phyloP scores from a whole-genome alignment of 2,113 vertebrate species.

The Fulmarus glacialis region DNA sequence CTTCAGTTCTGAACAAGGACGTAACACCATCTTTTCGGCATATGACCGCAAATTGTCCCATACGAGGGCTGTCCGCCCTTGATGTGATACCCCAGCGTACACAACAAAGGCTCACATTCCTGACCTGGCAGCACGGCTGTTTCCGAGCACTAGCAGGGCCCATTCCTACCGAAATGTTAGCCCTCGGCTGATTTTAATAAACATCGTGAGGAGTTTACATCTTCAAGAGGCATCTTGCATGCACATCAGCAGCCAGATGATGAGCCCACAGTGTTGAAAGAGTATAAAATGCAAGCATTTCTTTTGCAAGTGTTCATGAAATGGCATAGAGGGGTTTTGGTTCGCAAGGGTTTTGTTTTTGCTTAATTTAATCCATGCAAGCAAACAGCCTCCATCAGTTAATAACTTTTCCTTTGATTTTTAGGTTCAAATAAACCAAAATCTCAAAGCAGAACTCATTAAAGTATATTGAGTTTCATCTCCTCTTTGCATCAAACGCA shows the following conservation, averaged over 20 bases:
- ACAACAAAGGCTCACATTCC: not conserved
- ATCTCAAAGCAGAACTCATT: not conserved
- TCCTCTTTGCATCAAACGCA: not conserved
- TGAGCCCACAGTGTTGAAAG: not conserved
- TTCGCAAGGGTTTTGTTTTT: not conserved
- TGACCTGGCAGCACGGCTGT: not conserved
- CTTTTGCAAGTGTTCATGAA: not conserved
- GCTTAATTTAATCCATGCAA: not conserved
- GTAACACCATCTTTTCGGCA: fast-evolving
- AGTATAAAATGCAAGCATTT: not conserved
- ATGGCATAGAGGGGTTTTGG: not conserved
- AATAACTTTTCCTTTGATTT: not conserved
- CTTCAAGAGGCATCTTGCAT: not conserved
- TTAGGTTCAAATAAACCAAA: not conserved
- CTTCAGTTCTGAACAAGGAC: not conserved
- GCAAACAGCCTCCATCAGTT: not conserved
- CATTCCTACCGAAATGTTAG: not conserved
- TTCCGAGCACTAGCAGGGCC: not conserved
- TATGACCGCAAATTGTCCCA: not conserved
- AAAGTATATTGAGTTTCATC: not conserved
- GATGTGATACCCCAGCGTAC: not conserved
- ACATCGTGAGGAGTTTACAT: fast-evolving
- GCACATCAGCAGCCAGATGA: not conserved
- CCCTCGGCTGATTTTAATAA: not conserved
- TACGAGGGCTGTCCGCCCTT: not conserved